Evolutionary conservation across 2,113 vertebrate genomes (phyloP), one percentile per base, ranked within the genome.

Genomic region (Jacana jacana): DNA sequence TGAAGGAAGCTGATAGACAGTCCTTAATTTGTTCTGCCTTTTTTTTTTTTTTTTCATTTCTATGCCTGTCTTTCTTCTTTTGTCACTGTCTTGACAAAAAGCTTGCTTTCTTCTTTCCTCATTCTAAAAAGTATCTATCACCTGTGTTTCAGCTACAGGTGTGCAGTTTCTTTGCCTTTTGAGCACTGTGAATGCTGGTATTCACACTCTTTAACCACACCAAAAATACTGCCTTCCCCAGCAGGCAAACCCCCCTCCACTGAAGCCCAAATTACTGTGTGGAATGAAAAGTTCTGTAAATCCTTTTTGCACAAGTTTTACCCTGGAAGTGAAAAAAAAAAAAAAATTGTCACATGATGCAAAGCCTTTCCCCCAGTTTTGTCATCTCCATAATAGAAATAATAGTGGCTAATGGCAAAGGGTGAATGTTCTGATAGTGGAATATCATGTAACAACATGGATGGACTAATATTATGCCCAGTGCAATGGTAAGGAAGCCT

Each of bases 331-430:
- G n/a, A 84, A 68, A 82, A 46, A 35, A 35, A 46, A 81, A 61
- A 0, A 20, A 22, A 13, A 23, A 28, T 4, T 10, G 15, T 63
- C 4, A 1, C 1, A 6, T 48, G 35, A 92, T 88, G 75, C 7
- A 91, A 86, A 95, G 33, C 15, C 37, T 66, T 85, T 17, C 30
- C 6, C 55, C 13, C 52, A n/a, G 17, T 75, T 88, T 71, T 81
- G 31, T 40, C 46, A 33, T 49, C 18, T 73, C 54, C 23, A 2
- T 57, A 23, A 37, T 28, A 70, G 69, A 91, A 84, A 79, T 22
- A 69, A 31, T 0, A 0, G 31, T n/a, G 48, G 33, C 33, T 48
- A 31, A 46, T 18, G 42, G n/a, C 27, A 66, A 75, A 69, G 27
- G 16, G 17, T 28, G 16, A 51, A 37, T 54, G 13, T 76, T 42